These are phyloP conservation scores for Cryptotermes secundus DNA, from an alignment of 1,140 invertebrate species.

Conservation along the genomic window DNA sequence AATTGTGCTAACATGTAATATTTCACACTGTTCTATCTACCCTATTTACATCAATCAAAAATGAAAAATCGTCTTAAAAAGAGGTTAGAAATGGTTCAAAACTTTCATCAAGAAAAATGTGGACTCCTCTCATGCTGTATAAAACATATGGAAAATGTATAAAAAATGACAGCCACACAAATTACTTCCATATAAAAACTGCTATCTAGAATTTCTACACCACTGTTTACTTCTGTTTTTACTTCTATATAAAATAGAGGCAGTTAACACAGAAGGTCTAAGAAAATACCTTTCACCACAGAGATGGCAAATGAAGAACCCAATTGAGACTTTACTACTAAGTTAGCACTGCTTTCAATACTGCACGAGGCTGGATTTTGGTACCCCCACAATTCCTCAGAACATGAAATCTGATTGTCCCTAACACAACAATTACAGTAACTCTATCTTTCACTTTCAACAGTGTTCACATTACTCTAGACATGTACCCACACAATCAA, in stretches of 20 bases:
- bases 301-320: no score
- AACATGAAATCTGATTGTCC: no score
- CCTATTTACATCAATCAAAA: conserved; percentile 15
- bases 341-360: no score
- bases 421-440: no score
- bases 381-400: no score
- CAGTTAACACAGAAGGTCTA: neutral
- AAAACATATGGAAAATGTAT: conserved; percentile 18
- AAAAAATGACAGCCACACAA: neutral
- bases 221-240: neutral
- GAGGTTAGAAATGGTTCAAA: neutral
- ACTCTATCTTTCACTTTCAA: no score
- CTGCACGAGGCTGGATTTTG: no score
- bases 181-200: conserved; percentile 18
- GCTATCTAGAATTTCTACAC: neutral
- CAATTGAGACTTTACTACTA: no score
- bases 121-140: neutral
- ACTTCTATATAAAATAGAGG: neutral
- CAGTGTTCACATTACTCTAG: no score
- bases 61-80: conserved; percentile 6
- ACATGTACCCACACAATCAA: neutral
- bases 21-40: neutral
- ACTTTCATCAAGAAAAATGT: neutral
- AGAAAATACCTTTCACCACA: neutral
- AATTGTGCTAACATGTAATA: neutral